Base-by-base conservation (phyloP, 1,140 invertebrate genomes). In the Oreohelix idahoensis region DNA sequence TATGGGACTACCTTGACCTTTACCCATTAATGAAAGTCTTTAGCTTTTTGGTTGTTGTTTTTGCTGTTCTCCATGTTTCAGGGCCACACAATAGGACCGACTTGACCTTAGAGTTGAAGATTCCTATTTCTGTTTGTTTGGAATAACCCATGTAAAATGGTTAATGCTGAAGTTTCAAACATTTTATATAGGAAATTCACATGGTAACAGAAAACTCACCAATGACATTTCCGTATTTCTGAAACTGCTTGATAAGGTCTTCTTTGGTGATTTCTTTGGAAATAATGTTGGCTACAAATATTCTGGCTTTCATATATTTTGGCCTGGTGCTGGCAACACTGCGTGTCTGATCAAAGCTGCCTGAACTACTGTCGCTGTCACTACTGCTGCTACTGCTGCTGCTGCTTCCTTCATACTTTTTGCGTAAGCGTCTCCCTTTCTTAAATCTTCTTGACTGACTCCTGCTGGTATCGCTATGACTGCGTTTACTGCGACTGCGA, bases 231-330 rank as follows among this genome's bases (percentile, higher is more conserved):
- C 79, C 79, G 73, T 81, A 81, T 38, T 81, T 81, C 36, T 81
- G 66, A 81, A 81, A 81, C 39, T 81, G 79, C n/a, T 71, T 81
- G 36, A 45, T 38, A 2, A 81, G 39, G 26, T 73, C 79, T n/a
- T 49, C 79, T 81, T 81, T 81, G 45, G 66, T 51, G 42, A 81
- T 51, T n/a, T 73, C 69, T 39, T 73, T 81, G 2, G 79, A 71
- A 36, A 73, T 45, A 36, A 81, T 73, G 49, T 81, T 81, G 23
- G 79, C 79, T 8, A 81, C 79, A 81, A 81, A 81, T 0, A 81
- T 15, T 11, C 79, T 29, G 36, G 79, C 66, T 49, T 81, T 81
- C 29, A 81, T 39, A 81, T 81, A 73, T 29, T 73, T 81, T 45
- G 79, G 66, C 10, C 51, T 49, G 29, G 2, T 51, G n/a, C 79